phyloP scores from a whole-genome alignment of 2,888 invertebrate species.

The Andrena marginata region DNA sequence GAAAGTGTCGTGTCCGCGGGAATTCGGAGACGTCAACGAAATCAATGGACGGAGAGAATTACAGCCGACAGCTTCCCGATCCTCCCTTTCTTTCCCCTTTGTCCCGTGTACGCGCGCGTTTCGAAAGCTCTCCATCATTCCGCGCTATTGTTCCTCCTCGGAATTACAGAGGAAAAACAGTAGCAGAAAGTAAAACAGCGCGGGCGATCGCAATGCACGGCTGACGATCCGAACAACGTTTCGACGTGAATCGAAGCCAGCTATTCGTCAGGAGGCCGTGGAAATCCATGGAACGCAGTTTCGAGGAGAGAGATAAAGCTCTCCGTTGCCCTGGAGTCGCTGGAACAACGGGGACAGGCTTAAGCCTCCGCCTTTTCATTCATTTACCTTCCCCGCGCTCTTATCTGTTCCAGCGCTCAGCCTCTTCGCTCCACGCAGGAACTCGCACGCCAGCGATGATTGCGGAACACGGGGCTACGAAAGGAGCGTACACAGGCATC shows the following conservation, averaged over 20 bases:
- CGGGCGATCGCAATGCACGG: neutral
- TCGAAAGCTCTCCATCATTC: constrained; percentile 27
- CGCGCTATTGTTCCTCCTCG: constrained; percentile 7
- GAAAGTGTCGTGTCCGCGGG: constrained; percentile 18
- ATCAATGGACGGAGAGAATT: constrained; percentile 65
- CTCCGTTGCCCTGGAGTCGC: neutral
- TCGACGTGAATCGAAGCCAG: neutral
- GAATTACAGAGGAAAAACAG: neutral
- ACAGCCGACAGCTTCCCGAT: constrained; percentile 64
- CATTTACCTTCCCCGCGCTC: constrained; percentile 11
- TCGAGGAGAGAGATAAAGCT: constrained; percentile 34
- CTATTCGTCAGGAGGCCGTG: constrained; percentile 18
- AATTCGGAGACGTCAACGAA: constrained; percentile 64
- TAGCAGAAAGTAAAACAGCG: constrained; percentile 2
- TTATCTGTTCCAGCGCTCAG: constrained; percentile 17
- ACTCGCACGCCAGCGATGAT: constrained; percentile 20
- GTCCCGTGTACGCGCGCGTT: constrained; percentile 6
- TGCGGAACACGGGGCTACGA: neutral
- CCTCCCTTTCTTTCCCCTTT: constrained; percentile 43
- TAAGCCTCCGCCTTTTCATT: constrained; percentile 41
- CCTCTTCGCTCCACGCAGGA: constrained; percentile 1
- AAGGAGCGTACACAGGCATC: neutral
- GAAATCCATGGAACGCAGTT: constrained; percentile 21
- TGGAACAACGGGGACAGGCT: constrained; percentile 32
- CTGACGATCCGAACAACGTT: neutral